Conservation (phyloP, 2,888 invertebrate genomes). For the Bellardia bayeri region DNA sequence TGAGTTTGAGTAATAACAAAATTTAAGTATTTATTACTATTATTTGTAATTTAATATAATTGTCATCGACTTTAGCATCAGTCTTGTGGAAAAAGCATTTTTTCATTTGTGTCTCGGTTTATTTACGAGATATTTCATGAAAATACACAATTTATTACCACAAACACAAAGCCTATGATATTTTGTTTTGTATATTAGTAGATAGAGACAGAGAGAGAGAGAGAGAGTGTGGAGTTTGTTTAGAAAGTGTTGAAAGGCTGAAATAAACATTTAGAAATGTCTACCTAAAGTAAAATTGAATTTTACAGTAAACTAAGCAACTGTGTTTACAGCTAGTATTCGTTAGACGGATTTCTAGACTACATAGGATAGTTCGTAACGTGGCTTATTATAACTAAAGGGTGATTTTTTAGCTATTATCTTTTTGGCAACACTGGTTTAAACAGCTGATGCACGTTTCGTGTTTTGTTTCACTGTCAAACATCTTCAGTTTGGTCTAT, state of each 20-base stretch:
- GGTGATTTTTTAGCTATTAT: too few species aligned
- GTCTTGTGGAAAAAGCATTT: slow-evolving; percentile 28
- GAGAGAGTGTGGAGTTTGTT: not conserved
- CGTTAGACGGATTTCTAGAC: not conserved
- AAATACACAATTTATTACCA: slow-evolving; percentile 31
- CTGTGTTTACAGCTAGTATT: not conserved
- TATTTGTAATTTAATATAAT: slow-evolving; percentile 33
- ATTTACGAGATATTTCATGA: slow-evolving; percentile 29
- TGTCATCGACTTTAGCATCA: slow-evolving; percentile 13
- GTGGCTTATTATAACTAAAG: too few species aligned
- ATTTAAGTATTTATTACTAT: slow-evolving; percentile 34
- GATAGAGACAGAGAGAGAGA: not conserved
- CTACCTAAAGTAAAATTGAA: slow-evolving; percentile 26
- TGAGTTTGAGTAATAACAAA: not conserved
- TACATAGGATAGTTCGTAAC: too few species aligned
- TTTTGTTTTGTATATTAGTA: not conserved
- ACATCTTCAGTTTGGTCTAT: too few species aligned
- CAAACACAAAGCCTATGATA: not conserved
- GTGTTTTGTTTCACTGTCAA: too few species aligned
- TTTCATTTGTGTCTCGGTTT: slow-evolving; percentile 16
- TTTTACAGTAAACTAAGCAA: slow-evolving; percentile 35
- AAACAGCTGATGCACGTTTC: too few species aligned
- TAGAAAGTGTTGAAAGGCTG: slow-evolving; percentile 50
- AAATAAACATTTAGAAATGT: slow-evolving; percentile 40
- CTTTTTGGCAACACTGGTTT: too few species aligned